Percentiles rank a stretch among this genome's conserved stretches.
Conservation (phyloP, 2,797 vertebrate species). For the Heteromormyrus szaboi region DNA sequence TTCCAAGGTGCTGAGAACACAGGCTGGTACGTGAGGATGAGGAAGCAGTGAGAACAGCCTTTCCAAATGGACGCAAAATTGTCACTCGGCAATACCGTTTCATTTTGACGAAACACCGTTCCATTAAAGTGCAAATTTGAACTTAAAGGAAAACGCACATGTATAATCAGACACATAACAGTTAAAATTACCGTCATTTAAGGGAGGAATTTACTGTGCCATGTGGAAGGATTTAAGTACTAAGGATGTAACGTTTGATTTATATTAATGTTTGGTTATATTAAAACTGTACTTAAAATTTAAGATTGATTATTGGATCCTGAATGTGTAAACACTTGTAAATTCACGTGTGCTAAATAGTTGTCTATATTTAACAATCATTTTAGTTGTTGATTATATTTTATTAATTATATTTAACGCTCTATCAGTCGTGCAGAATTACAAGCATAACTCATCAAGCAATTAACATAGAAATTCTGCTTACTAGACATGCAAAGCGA, state of each 20-base stretch:
- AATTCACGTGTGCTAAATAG: not conserved
- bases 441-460: not conserved
- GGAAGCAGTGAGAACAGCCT: not conserved
- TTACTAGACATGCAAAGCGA: not conserved
- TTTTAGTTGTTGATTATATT: not conserved
- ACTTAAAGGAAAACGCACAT: not conserved
- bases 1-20: conserved; percentile 42
- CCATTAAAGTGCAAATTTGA: not conserved
- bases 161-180: not conserved
- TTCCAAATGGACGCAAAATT: not conserved
- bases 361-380: not conserved
- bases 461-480: not conserved
- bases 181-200: not conserved
- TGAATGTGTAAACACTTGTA: not conserved
- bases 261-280: not conserved
- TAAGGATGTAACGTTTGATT: not conserved
- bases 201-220: not conserved
- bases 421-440: not conserved
- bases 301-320: not conserved
- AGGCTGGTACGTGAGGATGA: not conserved
- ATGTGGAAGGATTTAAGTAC: not conserved
- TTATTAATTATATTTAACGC: not conserved
- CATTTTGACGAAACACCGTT: not conserved
- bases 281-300: not conserved
- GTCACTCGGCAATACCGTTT: not conserved